phyloP scores from a whole-genome alignment of 2,888 invertebrate genomes.

The Elaeidobius kamerunicus region DNA sequence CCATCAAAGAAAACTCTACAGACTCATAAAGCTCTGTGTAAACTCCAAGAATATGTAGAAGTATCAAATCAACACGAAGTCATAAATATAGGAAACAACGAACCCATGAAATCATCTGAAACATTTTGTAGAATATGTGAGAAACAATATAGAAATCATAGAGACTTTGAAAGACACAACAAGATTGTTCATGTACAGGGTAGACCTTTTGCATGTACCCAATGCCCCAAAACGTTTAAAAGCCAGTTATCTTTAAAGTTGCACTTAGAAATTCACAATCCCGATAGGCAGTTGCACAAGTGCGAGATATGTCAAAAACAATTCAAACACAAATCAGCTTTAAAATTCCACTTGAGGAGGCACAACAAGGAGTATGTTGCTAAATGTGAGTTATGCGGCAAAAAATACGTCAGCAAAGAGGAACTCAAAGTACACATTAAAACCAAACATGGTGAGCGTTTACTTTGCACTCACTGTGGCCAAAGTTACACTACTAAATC shows the following conservation, averaged over 20 bases:
- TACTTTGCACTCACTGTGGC: slow-evolving; percentile 13
- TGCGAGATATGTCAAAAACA: slow-evolving; percentile 35
- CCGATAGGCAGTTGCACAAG: background rate
- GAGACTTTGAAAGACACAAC: background rate
- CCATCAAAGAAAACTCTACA: background rate
- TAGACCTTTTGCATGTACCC: background rate
- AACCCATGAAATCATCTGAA: no score
- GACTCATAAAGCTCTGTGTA: background rate
- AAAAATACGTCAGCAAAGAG: slow-evolving; percentile 25
- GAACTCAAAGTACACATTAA: slow-evolving; percentile 29
- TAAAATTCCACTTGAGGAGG: slow-evolving; percentile 47
- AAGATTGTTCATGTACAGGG: background rate
- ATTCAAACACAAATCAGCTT: slow-evolving; percentile 32
- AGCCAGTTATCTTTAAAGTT: background rate
- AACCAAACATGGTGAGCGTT: slow-evolving; percentile 21
- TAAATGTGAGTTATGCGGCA: slow-evolving; percentile 24
- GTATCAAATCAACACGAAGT: background rate
- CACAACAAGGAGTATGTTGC: slow-evolving; percentile 42
- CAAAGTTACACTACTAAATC: slow-evolving; percentile 6
- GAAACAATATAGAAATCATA: background rate
- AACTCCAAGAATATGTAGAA: background rate
- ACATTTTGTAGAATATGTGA: background rate
- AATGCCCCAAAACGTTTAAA: slow-evolving; percentile 6
- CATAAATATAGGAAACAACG: no score
- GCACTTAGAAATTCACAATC: slow-evolving; percentile 1